phyloP scores from a whole-genome alignment of 1,140 invertebrate genomes.

The Helicoverpa armigera region DNA sequence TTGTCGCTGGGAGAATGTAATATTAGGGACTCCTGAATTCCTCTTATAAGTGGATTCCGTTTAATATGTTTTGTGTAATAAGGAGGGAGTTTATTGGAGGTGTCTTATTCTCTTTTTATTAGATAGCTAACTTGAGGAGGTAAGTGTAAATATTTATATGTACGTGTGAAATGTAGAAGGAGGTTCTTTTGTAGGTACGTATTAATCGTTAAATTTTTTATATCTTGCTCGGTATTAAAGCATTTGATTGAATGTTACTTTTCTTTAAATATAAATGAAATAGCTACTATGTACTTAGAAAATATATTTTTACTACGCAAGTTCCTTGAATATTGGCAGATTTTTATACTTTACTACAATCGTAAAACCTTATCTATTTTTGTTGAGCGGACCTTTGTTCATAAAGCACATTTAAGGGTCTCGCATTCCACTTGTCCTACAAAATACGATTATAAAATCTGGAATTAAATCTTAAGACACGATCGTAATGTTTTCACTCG shows the following conservation, averaged over 20 bases:
- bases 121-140: not conserved
- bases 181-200: not conserved
- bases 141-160: not conserved
- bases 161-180: not conserved
- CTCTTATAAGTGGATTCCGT: constrained; percentile 13
- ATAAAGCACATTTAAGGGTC: too few relatives aligned
- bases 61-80: constrained; percentile 41
- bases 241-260: too few relatives aligned
- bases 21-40: constrained; percentile 38
- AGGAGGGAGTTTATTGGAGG: constrained; percentile 19
- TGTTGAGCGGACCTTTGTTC: not conserved
- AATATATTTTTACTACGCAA: too few relatives aligned
- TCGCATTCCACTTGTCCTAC: not conserved
- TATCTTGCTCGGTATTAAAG: too few relatives aligned
- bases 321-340: too few relatives aligned
- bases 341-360: too few relatives aligned
- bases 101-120: constrained; percentile 24
- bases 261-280: too few relatives aligned
- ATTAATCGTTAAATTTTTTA: too few relatives aligned
- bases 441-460: constrained; percentile 3
- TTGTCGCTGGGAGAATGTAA: constrained; percentile 42
- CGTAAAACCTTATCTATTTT: not conserved
- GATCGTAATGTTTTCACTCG: not conserved
- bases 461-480: not conserved
- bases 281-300: too few relatives aligned